Evolutionary conservation across 2,888 invertebrate genomes (phyloP).

Genomic region (Harmothoe impar): DNA sequence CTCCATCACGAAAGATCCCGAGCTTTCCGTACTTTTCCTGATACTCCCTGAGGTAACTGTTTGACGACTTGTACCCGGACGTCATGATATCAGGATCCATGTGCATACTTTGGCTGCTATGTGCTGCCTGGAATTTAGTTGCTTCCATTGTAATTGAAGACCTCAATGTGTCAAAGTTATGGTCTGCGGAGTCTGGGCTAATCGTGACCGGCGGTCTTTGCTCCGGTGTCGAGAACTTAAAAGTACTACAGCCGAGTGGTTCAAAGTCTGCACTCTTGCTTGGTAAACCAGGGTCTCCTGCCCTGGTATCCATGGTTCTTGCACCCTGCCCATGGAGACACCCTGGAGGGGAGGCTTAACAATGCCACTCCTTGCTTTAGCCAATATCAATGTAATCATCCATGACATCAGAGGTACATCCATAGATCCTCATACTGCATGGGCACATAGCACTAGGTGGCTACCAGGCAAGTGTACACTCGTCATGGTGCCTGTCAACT

Average conservation of each 20-base stretch:
- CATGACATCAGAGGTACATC: not conserved
- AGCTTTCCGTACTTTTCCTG: constrained; percentile 49
- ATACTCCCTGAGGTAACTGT: constrained; percentile 37
- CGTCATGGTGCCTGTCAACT: too few relatives aligned
- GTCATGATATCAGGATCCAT: constrained; percentile 7
- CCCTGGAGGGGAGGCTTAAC: not conserved
- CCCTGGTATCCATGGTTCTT: constrained; percentile 16
- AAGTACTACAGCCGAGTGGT: constrained; percentile 26
- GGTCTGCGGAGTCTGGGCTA: not conserved
- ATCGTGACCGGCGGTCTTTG: not conserved
- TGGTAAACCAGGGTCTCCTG: not conserved
- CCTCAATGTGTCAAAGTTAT: constrained; percentile 37
- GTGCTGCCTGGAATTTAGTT: not conserved
- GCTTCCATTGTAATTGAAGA: not conserved
- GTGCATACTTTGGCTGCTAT: not conserved
- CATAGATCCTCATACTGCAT: not conserved
- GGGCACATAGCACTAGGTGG: too few relatives aligned
- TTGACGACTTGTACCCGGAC: not conserved
- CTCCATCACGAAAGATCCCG: constrained; percentile 35
- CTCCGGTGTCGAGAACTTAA: constrained; percentile 9
- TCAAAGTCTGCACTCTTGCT: not conserved
- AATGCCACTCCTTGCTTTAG: not conserved
- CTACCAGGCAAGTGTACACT: too few relatives aligned
- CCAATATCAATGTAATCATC: not conserved
- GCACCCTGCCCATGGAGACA: not conserved